These are phyloP conservation scores for Aurelia aurita complex sp. Pacific DNA, from an alignment of 30 jellyfish, hydroid and myxozoan species.

Conservation along the genomic window DNA sequence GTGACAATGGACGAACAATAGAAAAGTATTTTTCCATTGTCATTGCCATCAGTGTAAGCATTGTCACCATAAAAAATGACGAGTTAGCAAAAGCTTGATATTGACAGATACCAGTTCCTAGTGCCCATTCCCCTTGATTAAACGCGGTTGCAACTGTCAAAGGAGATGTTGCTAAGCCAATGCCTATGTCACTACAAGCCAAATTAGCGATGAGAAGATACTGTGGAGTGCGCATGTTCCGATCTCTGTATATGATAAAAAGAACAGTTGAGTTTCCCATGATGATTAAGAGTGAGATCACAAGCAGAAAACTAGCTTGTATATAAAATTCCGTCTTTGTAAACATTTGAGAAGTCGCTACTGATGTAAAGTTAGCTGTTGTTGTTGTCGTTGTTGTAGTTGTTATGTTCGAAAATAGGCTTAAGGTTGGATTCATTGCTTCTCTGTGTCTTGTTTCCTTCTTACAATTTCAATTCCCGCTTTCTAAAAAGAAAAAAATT, in stretches of 20 bases:
- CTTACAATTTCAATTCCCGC: too few species aligned
- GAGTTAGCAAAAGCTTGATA: constrained; percentile 53
- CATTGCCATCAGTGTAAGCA: constrained; percentile 60
- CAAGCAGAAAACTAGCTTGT: constrained; percentile 4
- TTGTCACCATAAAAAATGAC: constrained; percentile 41
- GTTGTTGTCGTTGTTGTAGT: background rate
- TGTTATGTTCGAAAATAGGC: background rate
- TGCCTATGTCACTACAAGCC: constrained; percentile 49
- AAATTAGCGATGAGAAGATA: constrained; percentile 47
- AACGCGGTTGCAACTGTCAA: constrained; percentile 43
- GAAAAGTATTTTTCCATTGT: constrained; percentile 72
- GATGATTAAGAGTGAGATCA: constrained; percentile 17
- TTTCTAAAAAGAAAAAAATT: too few species aligned
- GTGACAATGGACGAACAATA: constrained; percentile 64
- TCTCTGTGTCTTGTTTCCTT: background rate
- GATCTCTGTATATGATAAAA: constrained; percentile 8
- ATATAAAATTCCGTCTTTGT: constrained; percentile 26
- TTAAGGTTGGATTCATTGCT: background rate
- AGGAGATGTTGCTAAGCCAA: constrained; percentile 52
- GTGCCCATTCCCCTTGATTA: constrained; percentile 50
- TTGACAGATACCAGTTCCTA: constrained; percentile 54
- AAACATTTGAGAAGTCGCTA: constrained; percentile 7
- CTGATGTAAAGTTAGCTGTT: background rate
- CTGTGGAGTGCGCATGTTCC: constrained; percentile 66
- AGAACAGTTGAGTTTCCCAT: constrained; percentile 31